Percentiles rank a stretch among this genome's conserved stretches.
Conservation (phyloP, 2,888 invertebrate species). For the Conomelus anceps region DNA sequence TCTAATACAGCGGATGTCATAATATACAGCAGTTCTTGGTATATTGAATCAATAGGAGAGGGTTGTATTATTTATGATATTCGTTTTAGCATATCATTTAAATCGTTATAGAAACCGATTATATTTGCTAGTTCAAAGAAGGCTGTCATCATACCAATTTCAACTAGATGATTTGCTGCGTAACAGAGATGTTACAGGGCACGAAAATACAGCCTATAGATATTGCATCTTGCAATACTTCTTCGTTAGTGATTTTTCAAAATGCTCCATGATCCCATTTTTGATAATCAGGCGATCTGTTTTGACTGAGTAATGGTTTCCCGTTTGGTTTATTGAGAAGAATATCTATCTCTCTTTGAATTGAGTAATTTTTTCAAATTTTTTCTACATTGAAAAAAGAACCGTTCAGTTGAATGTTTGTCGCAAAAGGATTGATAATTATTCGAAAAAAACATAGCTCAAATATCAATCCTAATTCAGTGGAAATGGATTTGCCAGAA, state of each 20-base stretch:
- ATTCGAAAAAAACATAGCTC: no score
- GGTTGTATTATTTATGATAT: neutral
- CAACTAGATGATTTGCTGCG: neutral
- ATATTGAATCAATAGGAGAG: neutral
- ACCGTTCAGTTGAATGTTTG: no score
- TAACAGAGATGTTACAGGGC: neutral
- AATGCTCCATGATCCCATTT: neutral
- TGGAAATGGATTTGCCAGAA: no score
- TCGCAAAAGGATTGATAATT: no score
- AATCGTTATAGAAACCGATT: neutral
- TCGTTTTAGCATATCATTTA: neutral
- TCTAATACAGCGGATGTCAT: neutral
- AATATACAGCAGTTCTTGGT: neutral
- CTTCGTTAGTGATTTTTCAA: neutral
- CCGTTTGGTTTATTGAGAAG: no score
- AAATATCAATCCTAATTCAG: no score
- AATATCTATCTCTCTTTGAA: no score
- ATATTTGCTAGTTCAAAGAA: neutral
- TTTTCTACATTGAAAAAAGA: no score
- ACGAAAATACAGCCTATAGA: neutral
- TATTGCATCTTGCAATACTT: neutral
- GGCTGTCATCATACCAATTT: neutral
- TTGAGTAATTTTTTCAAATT: no score
- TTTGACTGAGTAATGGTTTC: no score
- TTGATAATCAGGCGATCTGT: no score